Conservation (phyloP, 1,140 invertebrate genomes). For the Drosophila grimshawi region DNA sequence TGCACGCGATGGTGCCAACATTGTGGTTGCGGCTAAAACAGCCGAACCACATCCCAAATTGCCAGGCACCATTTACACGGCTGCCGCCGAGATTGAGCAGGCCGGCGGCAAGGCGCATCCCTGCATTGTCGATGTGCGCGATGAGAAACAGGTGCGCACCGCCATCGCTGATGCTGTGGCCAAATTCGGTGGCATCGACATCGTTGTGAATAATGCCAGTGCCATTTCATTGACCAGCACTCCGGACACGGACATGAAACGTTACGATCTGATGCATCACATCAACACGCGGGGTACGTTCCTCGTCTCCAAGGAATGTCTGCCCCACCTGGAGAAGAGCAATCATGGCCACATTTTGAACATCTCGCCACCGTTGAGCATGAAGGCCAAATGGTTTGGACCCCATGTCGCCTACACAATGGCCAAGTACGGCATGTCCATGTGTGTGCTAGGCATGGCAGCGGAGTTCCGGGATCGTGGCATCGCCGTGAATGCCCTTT, state of each 20-base stretch:
- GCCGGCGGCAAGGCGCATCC: conserved; percentile 92
- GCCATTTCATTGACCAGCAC: conserved; percentile 97
- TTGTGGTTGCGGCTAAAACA: conserved; percentile 98
- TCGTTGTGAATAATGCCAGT: conserved; percentile 98
- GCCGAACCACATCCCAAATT: conserved; percentile 97
- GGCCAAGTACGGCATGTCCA: conserved; percentile 99
- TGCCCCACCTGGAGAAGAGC: conserved; percentile 95
- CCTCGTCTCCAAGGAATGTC: conserved; percentile 95
- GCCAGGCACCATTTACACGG: conserved; percentile 98
- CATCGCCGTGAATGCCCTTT: conserved; percentile 98
- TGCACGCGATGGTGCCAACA: conserved; percentile 97
- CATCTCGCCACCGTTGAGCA: conserved; percentile 96
- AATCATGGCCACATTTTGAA: conserved; percentile 98
- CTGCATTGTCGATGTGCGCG: conserved; percentile 96
- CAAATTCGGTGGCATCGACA: conserved; percentile 98
- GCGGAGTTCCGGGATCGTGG: conserved; percentile 94
- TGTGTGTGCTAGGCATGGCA: conserved; percentile 98
- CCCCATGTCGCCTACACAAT: conserved; percentile 98
- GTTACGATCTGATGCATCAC: conserved; percentile 96
- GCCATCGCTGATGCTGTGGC: conserved; percentile 93
- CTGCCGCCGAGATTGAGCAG: conserved; percentile 95
- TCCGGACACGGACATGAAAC: conserved; percentile 96
- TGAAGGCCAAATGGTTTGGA: conserved; percentile 96
- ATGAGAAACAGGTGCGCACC: conserved; percentile 91
- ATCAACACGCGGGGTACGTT: conserved; percentile 97